Percentiles rank a stretch among this genome's conserved stretches.
Conservation (phyloP, 2,888 invertebrate genomes). For the Julus scanicus region DNA sequence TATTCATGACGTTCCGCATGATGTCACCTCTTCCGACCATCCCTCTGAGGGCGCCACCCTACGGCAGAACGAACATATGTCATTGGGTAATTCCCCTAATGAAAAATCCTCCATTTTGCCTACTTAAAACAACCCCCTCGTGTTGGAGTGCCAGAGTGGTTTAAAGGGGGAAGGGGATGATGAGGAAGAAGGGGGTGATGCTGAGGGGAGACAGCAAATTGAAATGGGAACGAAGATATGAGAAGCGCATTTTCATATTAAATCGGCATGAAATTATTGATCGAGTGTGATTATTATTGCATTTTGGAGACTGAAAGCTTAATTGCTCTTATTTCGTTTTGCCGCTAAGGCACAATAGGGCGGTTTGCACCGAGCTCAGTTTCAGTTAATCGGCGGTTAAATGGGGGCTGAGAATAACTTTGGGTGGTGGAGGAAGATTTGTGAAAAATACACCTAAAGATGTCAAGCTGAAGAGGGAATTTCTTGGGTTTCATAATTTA, state of each 20-base stretch:
- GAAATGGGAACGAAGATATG: constrained; percentile 7
- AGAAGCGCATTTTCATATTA: constrained; percentile 33
- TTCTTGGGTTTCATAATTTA: no score
- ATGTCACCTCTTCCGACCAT: constrained; percentile 1
- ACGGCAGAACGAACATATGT: constrained; percentile 22
- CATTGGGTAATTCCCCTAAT: constrained; percentile 47
- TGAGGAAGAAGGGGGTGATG: neutral
- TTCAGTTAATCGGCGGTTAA: neutral
- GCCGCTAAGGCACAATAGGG: neutral
- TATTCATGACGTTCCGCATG: constrained; percentile 23
- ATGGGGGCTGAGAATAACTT: neutral
- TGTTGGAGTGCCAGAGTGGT: constrained; percentile 40
- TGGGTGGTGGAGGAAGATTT: no score
- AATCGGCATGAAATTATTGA: constrained; percentile 23
- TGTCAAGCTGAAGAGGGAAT: no score
- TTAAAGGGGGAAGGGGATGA: neutral
- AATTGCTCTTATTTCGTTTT: constrained; percentile 21
- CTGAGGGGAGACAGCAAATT: neutral
- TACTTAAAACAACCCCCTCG: constrained; percentile 24
- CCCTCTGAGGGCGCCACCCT: constrained; percentile 7
- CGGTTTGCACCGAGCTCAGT: neutral
- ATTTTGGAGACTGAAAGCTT: constrained; percentile 6
- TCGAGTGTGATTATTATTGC: neutral
- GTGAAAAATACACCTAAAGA: no score
- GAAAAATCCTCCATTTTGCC: constrained; percentile 46